Conservation (phyloP, 2,888 invertebrate genomes). For the Xestobium rufovillosum region DNA sequence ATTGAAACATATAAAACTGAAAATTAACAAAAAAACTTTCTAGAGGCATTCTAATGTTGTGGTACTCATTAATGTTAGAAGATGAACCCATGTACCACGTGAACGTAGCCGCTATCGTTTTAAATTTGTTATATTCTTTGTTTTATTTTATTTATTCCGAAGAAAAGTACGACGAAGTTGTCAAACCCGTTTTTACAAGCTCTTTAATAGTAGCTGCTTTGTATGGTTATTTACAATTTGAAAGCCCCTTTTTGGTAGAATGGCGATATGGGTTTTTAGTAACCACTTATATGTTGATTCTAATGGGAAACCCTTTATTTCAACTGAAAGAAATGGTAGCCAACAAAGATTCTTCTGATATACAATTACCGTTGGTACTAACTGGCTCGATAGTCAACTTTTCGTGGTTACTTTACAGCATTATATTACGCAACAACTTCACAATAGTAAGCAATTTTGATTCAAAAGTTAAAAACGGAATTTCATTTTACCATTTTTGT, state of each 20-base stretch:
- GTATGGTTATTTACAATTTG: slow-evolving; percentile 58
- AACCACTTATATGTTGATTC: slow-evolving; percentile 57
- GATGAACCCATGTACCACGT: slow-evolving; percentile 72
- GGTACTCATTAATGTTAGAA: slow-evolving; percentile 64
- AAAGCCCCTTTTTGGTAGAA: slow-evolving; percentile 57
- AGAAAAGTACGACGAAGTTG: slow-evolving; percentile 46
- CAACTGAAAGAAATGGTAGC: slow-evolving; percentile 68
- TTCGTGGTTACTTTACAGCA: slow-evolving; percentile 76
- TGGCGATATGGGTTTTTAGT: slow-evolving; percentile 63
- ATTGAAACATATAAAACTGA: not conserved
- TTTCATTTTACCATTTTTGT: too few species aligned
- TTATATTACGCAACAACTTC: slow-evolving; percentile 66
- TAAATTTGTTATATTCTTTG: slow-evolving; percentile 60
- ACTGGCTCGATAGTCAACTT: slow-evolving; percentile 71
- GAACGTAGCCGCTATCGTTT: slow-evolving; percentile 63
- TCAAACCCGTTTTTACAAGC: slow-evolving; percentile 51
- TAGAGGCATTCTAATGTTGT: slow-evolving; percentile 68
- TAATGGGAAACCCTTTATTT: slow-evolving; percentile 65
- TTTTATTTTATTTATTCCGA: slow-evolving; percentile 60
- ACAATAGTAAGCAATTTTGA: slow-evolving; percentile 67
- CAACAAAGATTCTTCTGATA: slow-evolving; percentile 73
- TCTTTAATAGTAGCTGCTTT: slow-evolving; percentile 51
- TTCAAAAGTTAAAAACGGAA: too few species aligned
- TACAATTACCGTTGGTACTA: slow-evolving; percentile 83
- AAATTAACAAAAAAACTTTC: slow-evolving; percentile 27